Base-by-base conservation (phyloP, 2,113 vertebrate species). In the Barbus barbus region DNA sequence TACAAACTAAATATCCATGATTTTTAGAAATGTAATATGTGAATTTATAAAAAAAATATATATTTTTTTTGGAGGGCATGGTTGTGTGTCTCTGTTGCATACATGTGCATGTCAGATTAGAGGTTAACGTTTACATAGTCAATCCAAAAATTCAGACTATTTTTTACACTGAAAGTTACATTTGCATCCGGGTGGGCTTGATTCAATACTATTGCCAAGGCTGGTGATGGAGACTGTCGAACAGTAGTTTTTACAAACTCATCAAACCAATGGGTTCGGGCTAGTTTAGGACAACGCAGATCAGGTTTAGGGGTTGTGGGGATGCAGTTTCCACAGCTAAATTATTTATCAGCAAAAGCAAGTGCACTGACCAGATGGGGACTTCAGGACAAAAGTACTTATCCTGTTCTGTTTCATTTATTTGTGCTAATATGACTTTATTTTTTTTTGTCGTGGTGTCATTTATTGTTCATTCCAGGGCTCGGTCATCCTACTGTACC, bases 381-480 rank as follows among this genome's bases (percentile, higher is more conserved):
- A 89, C 91, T 92, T 93, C 89, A 90, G 90, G 88, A 93, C 90
- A 89, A 76, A 90, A 92, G 92, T 93, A 93, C 91, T 93, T 91
- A 87, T 80, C 82, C 85, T 87, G 80, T 89, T 86, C 78, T 86
- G 53, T 90, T 65, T 86, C 72, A 81, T 88, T 81, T 91, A 24
- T 86, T 33, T 91, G 87, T 88, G 83, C 86, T 84, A 84, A 71
- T 82, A 88, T 87, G 81, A 90, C 69, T 81, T n/a, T n/a, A n/a
- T 31, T 77, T 33, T 81, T 31, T 77, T 20, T 18, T 16, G n/a
- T 81, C 16, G 8, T 85, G 46, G 72, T 83, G 31, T 87, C 33
- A 72, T 77, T 69, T 67, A 78, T 76, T 86, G 65, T 87, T 85
- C n/a, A 60, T 73, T 79, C 83, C 82, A 82, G 67, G 83, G 11